Evolutionary conservation across 1,140 invertebrate genomes (phyloP), one percentile per base, ranked within the genome.

Genomic region (Carcinoscorpius rotundicauda): DNA sequence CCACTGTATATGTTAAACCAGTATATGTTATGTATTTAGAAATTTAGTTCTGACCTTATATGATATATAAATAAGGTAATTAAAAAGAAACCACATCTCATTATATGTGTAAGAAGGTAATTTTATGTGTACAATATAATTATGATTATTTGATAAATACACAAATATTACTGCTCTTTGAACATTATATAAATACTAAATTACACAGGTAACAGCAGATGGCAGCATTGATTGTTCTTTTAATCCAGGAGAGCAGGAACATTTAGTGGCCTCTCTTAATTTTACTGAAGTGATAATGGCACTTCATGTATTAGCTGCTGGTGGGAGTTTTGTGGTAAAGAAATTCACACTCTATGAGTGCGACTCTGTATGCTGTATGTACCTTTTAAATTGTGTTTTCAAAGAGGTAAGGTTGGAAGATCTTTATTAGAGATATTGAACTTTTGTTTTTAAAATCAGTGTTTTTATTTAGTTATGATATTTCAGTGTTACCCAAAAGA

Each of bases 291-390:
- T 84, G 3, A 76, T 91, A 1, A 81, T 86, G 29, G 89, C 87
- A 10, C 73, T 95, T 8, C 79, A 81, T 65, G 76, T 89, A 29
- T 76, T 97, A n/a, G 75, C 79, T n/a, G 63, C 75, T 62, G 85
- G 84, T 64, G 93, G 93, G 3, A 84, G 78, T 68, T 85, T 96
- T 65, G 79, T 98, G 1, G 73, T 97, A n/a, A 98, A 98, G 80
- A 84, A 93, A 70, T 97, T 98, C 73, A 97, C 93, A 3, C 82
- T 87, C 59, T 96, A 92, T 75, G 92, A 97, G 75, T 82, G 86
- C 64, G 79, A 84, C 10, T 86, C 90, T 3, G 79, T 95, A 0
- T 86, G 84, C 62, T 73, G 95, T 3, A 72, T 97, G 49, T 96
- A 89, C 74, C 75, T 97, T 3, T 78, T 98, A 0, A 83, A 84